A percentile compares a stretch with the other conserved stretches of the same genome.
phyloP scores from a whole-genome alignment of 2,888 invertebrate genomes.

The Epistrophella euchroma region DNA sequence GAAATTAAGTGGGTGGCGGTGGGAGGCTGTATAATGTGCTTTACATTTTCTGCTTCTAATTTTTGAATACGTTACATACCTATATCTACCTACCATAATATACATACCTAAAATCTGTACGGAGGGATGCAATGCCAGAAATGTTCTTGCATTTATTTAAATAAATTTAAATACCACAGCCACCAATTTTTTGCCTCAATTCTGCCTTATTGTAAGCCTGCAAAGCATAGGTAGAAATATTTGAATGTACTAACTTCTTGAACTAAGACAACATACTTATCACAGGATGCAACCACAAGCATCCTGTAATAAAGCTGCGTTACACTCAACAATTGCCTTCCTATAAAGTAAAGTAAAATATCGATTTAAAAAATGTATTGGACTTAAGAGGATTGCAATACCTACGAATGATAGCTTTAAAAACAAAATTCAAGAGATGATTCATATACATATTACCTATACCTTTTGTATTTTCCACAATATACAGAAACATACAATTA shows the following conservation, averaged over 20 bases:
- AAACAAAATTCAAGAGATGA: slow-evolving; percentile 3
- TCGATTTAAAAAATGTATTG: slow-evolving; percentile 29
- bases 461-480: not conserved
- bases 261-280: slow-evolving; percentile 20
- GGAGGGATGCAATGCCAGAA: slow-evolving; percentile 14
- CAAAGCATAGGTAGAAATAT: not conserved
- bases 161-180: slow-evolving; percentile 27
- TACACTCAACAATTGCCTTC: slow-evolving; percentile 25
- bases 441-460: not conserved
- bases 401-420: slow-evolving; percentile 9
- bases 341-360: slow-evolving; percentile 11
- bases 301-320: slow-evolving; percentile 34
- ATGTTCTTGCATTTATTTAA: slow-evolving; percentile 36
- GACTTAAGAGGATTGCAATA: slow-evolving; percentile 12
- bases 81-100: slow-evolving; percentile 1
- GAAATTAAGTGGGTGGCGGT: slow-evolving; percentile 72
- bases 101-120: not conserved
- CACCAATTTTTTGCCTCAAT: slow-evolving; percentile 6
- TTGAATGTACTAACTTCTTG: slow-evolving; percentile 11
- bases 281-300: slow-evolving; percentile 24
- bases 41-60: slow-evolving; percentile 48
- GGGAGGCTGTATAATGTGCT: slow-evolving; percentile 56
- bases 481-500: not conserved
- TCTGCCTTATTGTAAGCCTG: not conserved
- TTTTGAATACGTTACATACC: slow-evolving; percentile 54